Percentiles rank a stretch among this genome's conserved stretches.
Conservation (phyloP, 1,140 invertebrate genomes). For the Whitmania pigra region DNA sequence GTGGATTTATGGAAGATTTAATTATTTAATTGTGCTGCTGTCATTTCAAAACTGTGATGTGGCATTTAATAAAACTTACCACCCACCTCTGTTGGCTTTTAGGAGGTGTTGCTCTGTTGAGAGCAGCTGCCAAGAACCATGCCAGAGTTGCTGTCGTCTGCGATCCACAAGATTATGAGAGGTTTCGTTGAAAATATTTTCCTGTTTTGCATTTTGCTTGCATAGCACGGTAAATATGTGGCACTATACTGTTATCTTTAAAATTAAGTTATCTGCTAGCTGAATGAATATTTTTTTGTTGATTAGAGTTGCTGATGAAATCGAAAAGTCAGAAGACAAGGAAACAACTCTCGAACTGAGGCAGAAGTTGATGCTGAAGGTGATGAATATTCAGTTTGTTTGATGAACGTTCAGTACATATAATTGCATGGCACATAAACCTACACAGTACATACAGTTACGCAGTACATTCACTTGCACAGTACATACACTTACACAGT, state of each 20-base stretch:
- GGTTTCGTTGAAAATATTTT: constrained; percentile 27
- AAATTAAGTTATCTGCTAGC: neutral
- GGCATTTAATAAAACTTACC: too few relatives aligned
- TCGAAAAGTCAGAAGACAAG: constrained; percentile 50
- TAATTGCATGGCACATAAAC: too few relatives aligned
- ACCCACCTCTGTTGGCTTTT: constrained; percentile 22
- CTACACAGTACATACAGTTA: too few relatives aligned
- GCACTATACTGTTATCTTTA: neutral
- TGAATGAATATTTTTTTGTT: neutral
- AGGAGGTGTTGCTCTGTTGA: constrained; percentile 81
- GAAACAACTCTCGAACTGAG: constrained; percentile 61
- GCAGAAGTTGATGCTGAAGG: constrained; percentile 41
- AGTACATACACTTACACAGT: too few relatives aligned
- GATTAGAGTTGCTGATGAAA: constrained; percentile 47
- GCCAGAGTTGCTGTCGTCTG: constrained; percentile 84
- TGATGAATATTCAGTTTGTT: constrained; percentile 23
- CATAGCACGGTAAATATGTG: too few relatives aligned
- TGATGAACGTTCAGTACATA: too few relatives aligned
- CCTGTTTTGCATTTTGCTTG: too few relatives aligned
- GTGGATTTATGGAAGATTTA: too few relatives aligned
- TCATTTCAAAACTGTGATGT: too few relatives aligned
- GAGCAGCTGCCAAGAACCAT: constrained; percentile 95
- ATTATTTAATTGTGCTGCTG: too few relatives aligned
- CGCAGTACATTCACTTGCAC: too few relatives aligned
- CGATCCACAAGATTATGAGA: constrained; percentile 77